These are phyloP conservation scores for Dryocosmus kuriphilus DNA, from an alignment of 2,888 invertebrate species.

Conservation along the genomic window DNA sequence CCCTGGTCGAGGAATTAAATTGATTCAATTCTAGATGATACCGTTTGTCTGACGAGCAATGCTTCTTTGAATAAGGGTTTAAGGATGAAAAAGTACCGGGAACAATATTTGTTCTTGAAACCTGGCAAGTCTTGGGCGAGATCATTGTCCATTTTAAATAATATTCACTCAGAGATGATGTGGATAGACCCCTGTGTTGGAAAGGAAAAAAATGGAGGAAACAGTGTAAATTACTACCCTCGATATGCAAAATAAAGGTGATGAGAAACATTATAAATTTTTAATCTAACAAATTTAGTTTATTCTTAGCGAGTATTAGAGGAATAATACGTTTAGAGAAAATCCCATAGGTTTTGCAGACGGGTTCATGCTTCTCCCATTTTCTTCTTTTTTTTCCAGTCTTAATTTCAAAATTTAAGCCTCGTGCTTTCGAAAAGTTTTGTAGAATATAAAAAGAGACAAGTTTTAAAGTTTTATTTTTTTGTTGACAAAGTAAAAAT, in stretches of 20 bases:
- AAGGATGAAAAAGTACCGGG: slow-evolving; percentile 39
- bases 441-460: too few species aligned
- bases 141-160: slow-evolving; percentile 81
- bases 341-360: not conserved
- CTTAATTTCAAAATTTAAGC: too few species aligned
- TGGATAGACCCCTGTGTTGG: slow-evolving; percentile 76
- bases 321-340: not conserved
- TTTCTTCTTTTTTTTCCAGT: not conserved
- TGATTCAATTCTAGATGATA: not conserved
- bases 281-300: not conserved
- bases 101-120: slow-evolving; percentile 77
- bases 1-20: not conserved
- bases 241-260: slow-evolving; percentile 80
- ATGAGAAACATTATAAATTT: slow-evolving; percentile 40
- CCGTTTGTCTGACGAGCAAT: not conserved
- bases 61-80: not conserved
- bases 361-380: not conserved
- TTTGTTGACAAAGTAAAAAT: too few species aligned
- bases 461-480: too few species aligned
- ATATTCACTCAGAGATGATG: slow-evolving; percentile 76
- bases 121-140: slow-evolving; percentile 86
- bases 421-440: too few species aligned
- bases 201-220: slow-evolving; percentile 80
- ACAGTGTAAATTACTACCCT: slow-evolving; percentile 80
- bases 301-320: not conserved